Conservation (phyloP, 1,140 invertebrate species). For the Akabosia matsudoensis region DNA sequence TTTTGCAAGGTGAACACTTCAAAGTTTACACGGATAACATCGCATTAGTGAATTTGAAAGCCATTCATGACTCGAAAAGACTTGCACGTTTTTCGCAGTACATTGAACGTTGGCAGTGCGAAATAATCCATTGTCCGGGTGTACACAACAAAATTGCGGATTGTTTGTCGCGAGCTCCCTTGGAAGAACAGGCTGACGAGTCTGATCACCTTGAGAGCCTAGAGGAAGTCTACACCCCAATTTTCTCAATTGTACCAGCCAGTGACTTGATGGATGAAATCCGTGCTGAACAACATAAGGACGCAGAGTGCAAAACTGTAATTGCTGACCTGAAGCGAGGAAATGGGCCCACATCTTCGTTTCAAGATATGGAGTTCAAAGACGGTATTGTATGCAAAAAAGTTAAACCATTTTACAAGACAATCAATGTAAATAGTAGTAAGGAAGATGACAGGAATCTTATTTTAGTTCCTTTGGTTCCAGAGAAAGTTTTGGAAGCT, state of each 20-base stretch:
- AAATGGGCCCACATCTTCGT: slow-evolving; percentile 9
- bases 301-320: not conserved
- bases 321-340: slow-evolving; percentile 16
- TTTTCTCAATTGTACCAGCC: not conserved
- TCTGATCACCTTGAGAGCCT: slow-evolving; percentile 16
- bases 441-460: not conserved
- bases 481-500: not conserved
- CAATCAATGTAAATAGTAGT: no score
- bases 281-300: not conserved
- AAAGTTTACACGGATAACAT: slow-evolving; percentile 33
- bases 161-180: slow-evolving; percentile 36
- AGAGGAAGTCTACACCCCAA: not conserved
- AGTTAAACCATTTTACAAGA: no score
- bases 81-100: slow-evolving; percentile 37
- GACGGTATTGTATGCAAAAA: no score
- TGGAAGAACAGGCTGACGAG: slow-evolving; percentile 8
- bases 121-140: slow-evolving; percentile 49
- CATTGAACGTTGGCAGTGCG: slow-evolving; percentile 39
- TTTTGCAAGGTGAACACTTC: slow-evolving; percentile 33
- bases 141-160: slow-evolving; percentile 38
- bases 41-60: slow-evolving; percentile 32
- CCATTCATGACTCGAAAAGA: not conserved
- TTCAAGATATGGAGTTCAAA: no score
- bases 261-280: not conserved
- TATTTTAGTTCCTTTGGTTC: not conserved